Evolutionary conservation across 2,888 invertebrate genomes (phyloP), one percentile per base, ranked within the genome.

Genomic region (Ganaspis brasiliensis): DNA sequence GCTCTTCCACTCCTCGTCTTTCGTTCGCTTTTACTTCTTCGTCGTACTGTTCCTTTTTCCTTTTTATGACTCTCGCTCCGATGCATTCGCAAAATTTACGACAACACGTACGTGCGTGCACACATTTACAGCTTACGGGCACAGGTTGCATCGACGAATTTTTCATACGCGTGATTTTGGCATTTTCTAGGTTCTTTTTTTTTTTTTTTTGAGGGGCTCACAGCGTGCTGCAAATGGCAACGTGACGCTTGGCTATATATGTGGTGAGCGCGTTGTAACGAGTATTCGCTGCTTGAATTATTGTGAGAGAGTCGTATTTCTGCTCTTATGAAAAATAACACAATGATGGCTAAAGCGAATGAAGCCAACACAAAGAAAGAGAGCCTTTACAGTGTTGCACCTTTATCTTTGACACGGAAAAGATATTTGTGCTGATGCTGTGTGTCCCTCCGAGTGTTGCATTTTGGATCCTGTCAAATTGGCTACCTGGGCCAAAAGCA

Each of bases 71-170:
- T 83, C 81, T 83, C 77, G 84, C 81, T 82, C 81, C 83, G 83
- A 86, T 85, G 82, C 84, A 83, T 83, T 82, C 83, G 83, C 81
- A 81, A 86, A 86, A 87, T 85, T 87, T 86, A 86, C 84, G 87
- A 84, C 85, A 84, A 83, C 83, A 84, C 84, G 83, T 83, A 85
- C 83, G 82, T 84, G 83, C 85, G 83, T 82, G 77, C 81, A 80
- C 83, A 81, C 72, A 40, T 79, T 70, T 67, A 59, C 37, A n/a
- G 40, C 70, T 37, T 74, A 75, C 77, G 73, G 57, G 45, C 59
- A 61, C 75, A 61, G 55, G 49, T 49, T 75, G 72, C 72, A 75
- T 52, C 45, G 49, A 56, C 67, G 78, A 77, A 77, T 80, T 78
- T 78, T 77, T 80, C 79, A 74, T 78, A 59, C 81, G 81, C 79